Conservation (phyloP, 1,140 invertebrate genomes). For the Olivierus martensii region DNA sequence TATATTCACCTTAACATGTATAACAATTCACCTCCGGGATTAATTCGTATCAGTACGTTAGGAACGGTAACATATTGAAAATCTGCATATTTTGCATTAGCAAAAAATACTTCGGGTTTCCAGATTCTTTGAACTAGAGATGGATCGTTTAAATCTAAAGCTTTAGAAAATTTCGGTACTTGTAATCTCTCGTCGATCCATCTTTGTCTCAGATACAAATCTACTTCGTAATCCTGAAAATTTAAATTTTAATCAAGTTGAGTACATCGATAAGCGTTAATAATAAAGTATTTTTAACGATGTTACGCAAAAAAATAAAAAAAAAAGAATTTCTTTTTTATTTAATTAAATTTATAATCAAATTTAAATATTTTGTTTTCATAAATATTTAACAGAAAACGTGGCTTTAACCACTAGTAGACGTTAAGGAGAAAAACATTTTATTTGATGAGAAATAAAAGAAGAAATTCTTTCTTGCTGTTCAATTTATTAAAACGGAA, state of each 20-base stretch:
- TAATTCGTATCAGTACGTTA: slow-evolving; percentile 49
- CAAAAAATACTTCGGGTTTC: slow-evolving; percentile 53
- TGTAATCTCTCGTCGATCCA: slow-evolving; percentile 40
- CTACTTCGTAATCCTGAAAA: slow-evolving; percentile 39
- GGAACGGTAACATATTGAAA: slow-evolving; percentile 51
- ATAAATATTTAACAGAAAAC: no score
- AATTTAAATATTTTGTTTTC: no score
- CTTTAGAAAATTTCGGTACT: slow-evolving; percentile 35
- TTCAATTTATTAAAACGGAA: no score
- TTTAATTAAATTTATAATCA: no score
- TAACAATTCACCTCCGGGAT: slow-evolving; percentile 43
- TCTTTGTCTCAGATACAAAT: slow-evolving; percentile 41
- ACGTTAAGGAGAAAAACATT: no score
- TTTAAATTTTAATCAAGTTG: neutral
- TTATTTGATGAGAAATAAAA: no score
- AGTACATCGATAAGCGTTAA: no score
- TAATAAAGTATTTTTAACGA: no score
- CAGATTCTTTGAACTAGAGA: slow-evolving; percentile 44
- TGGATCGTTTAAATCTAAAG: slow-evolving; percentile 41
- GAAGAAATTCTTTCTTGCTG: no score
- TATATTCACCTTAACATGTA: slow-evolving; percentile 43
- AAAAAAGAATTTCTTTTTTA: no score
- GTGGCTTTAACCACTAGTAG: no score
- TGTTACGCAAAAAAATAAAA: no score
- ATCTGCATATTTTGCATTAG: slow-evolving; percentile 49